These are phyloP conservation scores for Branchinecta sandiegonensis DNA, from an alignment of 2,888 invertebrate species.

Conservation along the genomic window DNA sequence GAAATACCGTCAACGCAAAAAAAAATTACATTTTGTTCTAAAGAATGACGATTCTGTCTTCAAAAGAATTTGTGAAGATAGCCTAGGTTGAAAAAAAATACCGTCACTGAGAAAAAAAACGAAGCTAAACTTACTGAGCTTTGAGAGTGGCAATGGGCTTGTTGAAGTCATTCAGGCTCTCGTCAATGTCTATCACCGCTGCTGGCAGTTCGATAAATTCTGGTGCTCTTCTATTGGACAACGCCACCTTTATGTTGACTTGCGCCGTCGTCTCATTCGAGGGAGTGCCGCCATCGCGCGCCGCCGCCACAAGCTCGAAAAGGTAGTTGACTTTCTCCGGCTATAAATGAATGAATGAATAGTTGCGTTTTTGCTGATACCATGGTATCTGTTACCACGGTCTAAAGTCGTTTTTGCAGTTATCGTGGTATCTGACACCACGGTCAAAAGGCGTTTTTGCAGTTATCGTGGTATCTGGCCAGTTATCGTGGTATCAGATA, in stretches of 20 bases:
- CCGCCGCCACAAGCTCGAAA: slow-evolving; percentile 55
- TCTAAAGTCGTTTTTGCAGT: too few relatives aligned
- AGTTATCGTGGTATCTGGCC: too few relatives aligned
- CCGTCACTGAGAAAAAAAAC: slow-evolving; percentile 29
- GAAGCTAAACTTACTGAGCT: slow-evolving; percentile 44
- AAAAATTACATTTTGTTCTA: too few relatives aligned
- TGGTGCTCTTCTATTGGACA: slow-evolving; percentile 71
- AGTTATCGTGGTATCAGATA: too few relatives aligned
- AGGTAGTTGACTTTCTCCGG: slow-evolving; percentile 38
- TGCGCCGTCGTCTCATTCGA: slow-evolving; percentile 54
- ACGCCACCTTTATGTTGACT: slow-evolving; percentile 68
- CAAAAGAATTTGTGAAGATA: too few relatives aligned
- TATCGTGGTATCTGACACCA: too few relatives aligned
- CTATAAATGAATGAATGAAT: background rate
- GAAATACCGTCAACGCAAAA: too few relatives aligned
- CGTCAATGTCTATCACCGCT: slow-evolving; percentile 43
- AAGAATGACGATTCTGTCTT: too few relatives aligned
- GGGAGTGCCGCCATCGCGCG: slow-evolving; percentile 56
- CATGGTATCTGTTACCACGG: too few relatives aligned
- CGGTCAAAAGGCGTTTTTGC: too few relatives aligned
- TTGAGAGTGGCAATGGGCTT: slow-evolving; percentile 51
- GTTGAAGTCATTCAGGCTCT: slow-evolving; percentile 57
- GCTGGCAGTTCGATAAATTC: slow-evolving; percentile 44
- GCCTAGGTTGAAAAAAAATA: too few relatives aligned
- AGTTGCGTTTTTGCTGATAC: too few relatives aligned